Evolutionary conservation across 2,888 invertebrate genomes (phyloP).

Genomic region (Anorthoa munda): DNA sequence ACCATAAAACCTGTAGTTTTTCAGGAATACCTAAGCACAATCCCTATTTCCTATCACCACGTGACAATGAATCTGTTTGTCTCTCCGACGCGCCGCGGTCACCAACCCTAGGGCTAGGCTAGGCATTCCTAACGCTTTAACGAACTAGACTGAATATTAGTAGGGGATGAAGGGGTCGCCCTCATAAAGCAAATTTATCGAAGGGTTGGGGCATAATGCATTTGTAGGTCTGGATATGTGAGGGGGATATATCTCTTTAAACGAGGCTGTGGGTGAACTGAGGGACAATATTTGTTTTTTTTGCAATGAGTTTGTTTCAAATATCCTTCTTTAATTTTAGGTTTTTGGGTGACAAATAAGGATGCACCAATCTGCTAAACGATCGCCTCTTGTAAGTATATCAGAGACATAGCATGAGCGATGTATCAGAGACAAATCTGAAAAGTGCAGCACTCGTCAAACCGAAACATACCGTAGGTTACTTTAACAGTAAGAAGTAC

Average conservation of each 20-base stretch:
- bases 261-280: constrained; percentile 1
- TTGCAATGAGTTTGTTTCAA: neutral
- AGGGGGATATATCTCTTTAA: constrained; percentile 19
- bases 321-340: neutral
- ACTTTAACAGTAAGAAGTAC: no score
- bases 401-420: neutral
- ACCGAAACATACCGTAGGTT: neutral
- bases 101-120: constrained; percentile 55
- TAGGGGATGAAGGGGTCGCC: constrained; percentile 47
- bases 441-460: neutral
- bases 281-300: neutral
- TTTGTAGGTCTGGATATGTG: constrained; percentile 45
- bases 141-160: constrained; percentile 60
- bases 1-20: no score
- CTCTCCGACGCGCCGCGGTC: constrained; percentile 60
- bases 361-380: no score
- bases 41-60: constrained; percentile 19
- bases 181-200: constrained; percentile 63
- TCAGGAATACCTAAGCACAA: neutral
- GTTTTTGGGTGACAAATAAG: neutral
- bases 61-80: constrained; percentile 61
- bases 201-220: constrained; percentile 54
- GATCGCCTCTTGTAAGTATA: no score
- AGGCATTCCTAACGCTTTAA: constrained; percentile 52
- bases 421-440: neutral